Conservation (phyloP, 2,888 invertebrate genomes). For the Tachina grossa region DNA sequence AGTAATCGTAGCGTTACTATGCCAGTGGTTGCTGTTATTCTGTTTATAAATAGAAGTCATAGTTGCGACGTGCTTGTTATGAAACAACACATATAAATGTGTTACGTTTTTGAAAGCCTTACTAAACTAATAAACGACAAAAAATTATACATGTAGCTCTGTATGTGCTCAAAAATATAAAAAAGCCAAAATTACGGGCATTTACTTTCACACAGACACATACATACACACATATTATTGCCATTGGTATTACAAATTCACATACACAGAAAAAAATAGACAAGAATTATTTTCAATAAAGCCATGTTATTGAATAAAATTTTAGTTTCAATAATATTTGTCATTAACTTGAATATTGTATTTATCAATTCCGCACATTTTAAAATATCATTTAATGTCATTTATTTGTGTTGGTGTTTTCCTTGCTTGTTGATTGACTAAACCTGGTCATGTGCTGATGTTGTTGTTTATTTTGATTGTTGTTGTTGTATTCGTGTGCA, state of each 20-base stretch:
- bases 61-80: constrained; percentile 6
- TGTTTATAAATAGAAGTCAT: constrained; percentile 24
- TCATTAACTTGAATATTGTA: too few relatives aligned
- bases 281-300: too few relatives aligned
- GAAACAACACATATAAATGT: constrained; percentile 5
- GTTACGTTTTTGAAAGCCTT: constrained; percentile 26
- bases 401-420: too few relatives aligned
- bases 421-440: too few relatives aligned
- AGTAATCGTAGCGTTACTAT: constrained; percentile 10
- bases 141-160: constrained; percentile 32
- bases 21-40: constrained; percentile 17
- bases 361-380: too few relatives aligned
- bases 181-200: background rate
- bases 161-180: constrained; percentile 25
- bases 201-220: constrained; percentile 10
- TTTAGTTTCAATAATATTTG: too few relatives aligned
- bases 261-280: too few relatives aligned
- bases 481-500: too few relatives aligned
- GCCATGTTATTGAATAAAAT: too few relatives aligned
- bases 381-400: too few relatives aligned
- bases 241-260: background rate
- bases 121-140: constrained; percentile 53
- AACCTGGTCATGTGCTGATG: too few relatives aligned
- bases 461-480: too few relatives aligned
- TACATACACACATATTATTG: background rate